Evolutionary conservation across 2,113 vertebrate genomes (phyloP), one percentile per base, ranked within the genome.

Genomic region (Aythya baeri): DNA sequence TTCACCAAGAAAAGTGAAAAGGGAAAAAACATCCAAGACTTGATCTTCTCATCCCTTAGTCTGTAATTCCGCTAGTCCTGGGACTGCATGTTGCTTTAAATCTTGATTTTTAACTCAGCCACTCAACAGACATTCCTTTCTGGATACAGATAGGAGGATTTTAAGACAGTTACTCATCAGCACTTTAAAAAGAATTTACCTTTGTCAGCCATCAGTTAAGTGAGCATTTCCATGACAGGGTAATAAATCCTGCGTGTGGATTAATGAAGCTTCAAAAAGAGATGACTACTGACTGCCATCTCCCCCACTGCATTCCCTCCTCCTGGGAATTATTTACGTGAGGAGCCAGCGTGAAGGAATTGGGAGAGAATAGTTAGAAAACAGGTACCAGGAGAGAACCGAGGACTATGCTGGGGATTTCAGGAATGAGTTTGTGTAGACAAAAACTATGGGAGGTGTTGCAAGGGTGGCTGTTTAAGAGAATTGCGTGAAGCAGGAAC

Each of bases 211-310:
- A n/a, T 82, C 88, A 86, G 68, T 94, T 83, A 77, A 92, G 41
- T 31, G 17, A 88, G 76, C 63, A 49, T 88, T 94, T 94, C 54
- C 94, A 72, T 89, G 81, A 52, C n/a, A 89, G 49, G 17, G 50
- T 76, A 88, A 89, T 88, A 94, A 90, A 95, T 77, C 71, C 14
- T 0, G 32, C 32, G 31, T 61, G 46, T 74, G 36, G 44, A 83
- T 91, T 83, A 95, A 89, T 62, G 59, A 77, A 62, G 41, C 79
- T 93, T 93, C 91, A 66, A 62, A 62, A 57, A 92, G 75, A 82
- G 94, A 78, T 59, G 32, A 46, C 73, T 86, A 21, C 71, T 86
- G 68, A 44, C 68, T 70, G 63, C 73, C 66, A 55, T 77, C 81
- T 91, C 50, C 61, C 21, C 34, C 63, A 15, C 66, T 82, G 25